Evolutionary conservation across 2,888 invertebrate genomes (phyloP).

Genomic region (Catocala sponsa): DNA sequence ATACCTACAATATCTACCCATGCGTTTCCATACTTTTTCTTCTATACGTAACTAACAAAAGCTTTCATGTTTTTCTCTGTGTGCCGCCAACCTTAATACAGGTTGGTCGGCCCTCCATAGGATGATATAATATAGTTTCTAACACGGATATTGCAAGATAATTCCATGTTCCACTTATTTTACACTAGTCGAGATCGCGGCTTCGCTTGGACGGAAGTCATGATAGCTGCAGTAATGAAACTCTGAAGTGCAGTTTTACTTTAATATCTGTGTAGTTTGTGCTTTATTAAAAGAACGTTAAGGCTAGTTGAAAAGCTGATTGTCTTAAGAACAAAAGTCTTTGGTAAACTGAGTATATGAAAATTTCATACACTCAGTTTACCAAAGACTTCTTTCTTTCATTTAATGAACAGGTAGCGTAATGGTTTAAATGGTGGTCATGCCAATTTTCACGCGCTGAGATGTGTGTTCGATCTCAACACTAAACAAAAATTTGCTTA

Average conservation of each 20-base stretch:
- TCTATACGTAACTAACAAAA: constrained; percentile 6
- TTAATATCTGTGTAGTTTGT: not conserved
- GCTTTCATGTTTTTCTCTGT: constrained; percentile 40
- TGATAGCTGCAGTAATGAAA: constrained; percentile 43
- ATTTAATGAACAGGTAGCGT: too few species aligned
- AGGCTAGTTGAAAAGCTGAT: too few species aligned
- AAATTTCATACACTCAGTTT: too few species aligned
- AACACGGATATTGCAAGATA: constrained; percentile 77
- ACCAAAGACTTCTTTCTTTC: too few species aligned
- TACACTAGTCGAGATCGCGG: constrained; percentile 53
- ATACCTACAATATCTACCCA: constrained; percentile 2
- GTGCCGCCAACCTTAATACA: constrained; percentile 54
- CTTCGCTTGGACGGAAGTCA: constrained; percentile 48
- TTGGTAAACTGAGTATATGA: too few species aligned
- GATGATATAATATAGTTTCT: constrained; percentile 76
- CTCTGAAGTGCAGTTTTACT: constrained; percentile 24
- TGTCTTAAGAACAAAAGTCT: too few species aligned
- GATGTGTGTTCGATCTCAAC: too few species aligned
- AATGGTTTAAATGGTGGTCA: too few species aligned
- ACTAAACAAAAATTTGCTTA: too few species aligned
- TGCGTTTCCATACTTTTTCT: constrained; percentile 13
- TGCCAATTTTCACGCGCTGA: too few species aligned
- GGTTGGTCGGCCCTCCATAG: constrained; percentile 62
- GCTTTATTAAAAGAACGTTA: not conserved
- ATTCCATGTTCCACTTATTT: constrained; percentile 74